phyloP scores from a whole-genome alignment of 2,888 invertebrate genomes.

The Clivina fossor region DNA sequence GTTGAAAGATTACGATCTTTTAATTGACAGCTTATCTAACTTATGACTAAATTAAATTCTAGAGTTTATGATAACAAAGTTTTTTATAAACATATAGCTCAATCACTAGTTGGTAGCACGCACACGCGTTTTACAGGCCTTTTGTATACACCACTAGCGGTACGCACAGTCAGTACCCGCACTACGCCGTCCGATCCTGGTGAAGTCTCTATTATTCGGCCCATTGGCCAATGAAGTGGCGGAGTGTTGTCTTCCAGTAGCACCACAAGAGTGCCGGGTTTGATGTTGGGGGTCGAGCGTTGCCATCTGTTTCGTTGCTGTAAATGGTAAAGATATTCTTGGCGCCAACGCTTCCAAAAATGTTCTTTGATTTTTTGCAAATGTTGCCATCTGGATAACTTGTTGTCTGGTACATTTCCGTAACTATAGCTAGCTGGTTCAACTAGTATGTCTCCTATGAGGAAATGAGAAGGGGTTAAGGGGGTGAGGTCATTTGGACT shows the following conservation, averaged over 20 bases:
- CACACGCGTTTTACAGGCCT: no score
- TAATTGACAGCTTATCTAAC: no score
- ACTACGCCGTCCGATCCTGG: no score
- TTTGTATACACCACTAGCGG: no score
- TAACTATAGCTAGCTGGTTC: slow-evolving; percentile 3
- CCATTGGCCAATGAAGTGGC: slow-evolving; percentile 34
- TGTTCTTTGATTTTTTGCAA: slow-evolving; percentile 38
- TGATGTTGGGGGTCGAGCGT: slow-evolving; percentile 12
- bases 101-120: no score
- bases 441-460: slow-evolving; percentile 7
- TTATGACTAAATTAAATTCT: no score
- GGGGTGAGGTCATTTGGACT: slow-evolving; percentile 4
- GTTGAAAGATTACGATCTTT: no score
- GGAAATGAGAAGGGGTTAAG: slow-evolving; percentile 4
- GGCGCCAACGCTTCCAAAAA: slow-evolving; percentile 38
- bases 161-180: no score
- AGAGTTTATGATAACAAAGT: no score
- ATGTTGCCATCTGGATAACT: slow-evolving; percentile 39
- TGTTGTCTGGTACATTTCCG: slow-evolving; percentile 27
- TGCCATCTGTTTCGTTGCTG: slow-evolving; percentile 38
- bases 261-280: slow-evolving; percentile 30
- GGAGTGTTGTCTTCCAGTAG: slow-evolving; percentile 38
- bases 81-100: no score
- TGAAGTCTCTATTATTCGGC: no score
- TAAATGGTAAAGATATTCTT: slow-evolving; percentile 40